Evolutionary conservation across 2,888 invertebrate species (phyloP).

Genomic region (Aradus depressus): DNA sequence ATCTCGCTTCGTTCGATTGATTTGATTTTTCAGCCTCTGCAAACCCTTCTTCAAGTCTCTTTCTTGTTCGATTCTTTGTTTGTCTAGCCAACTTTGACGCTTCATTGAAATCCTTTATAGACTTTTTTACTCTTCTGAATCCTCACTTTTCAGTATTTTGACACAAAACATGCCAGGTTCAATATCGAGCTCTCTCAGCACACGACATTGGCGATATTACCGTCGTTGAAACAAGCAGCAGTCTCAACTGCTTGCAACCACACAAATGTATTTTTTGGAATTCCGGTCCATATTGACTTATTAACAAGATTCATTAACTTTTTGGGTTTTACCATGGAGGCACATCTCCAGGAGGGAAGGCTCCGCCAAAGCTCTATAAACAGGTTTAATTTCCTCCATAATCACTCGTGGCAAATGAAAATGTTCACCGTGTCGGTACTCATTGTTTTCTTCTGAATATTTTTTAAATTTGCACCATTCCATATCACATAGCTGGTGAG

Average conservation of each 20-base stretch:
- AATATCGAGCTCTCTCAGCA: background rate
- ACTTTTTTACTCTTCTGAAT: too few species aligned
- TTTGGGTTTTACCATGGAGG: slow-evolving; percentile 9
- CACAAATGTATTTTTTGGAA: too few species aligned
- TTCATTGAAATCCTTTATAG: too few species aligned
- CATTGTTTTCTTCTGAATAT: background rate
- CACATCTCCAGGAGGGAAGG: background rate
- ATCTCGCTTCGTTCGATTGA: too few species aligned
- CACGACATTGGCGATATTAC: background rate
- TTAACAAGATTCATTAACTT: background rate
- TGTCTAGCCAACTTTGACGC: too few species aligned
- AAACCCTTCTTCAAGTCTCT: too few species aligned
- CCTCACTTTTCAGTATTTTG: background rate
- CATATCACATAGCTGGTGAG: slow-evolving; percentile 3
- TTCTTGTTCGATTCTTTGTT: too few species aligned
- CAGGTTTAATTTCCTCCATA: background rate
- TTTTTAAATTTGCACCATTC: slow-evolving; percentile 7
- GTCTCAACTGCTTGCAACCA: too few species aligned
- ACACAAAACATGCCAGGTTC: slow-evolving; percentile 3
- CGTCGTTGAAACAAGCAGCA: background rate
- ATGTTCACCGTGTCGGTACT: slow-evolving; percentile 5
- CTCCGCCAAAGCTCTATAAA: too few species aligned
- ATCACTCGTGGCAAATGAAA: slow-evolving; percentile 1
- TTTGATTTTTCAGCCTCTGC: too few species aligned
- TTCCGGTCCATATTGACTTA: background rate